Conservation (phyloP, 2,888 invertebrate species). For the Drosophila ustulata region DNA sequence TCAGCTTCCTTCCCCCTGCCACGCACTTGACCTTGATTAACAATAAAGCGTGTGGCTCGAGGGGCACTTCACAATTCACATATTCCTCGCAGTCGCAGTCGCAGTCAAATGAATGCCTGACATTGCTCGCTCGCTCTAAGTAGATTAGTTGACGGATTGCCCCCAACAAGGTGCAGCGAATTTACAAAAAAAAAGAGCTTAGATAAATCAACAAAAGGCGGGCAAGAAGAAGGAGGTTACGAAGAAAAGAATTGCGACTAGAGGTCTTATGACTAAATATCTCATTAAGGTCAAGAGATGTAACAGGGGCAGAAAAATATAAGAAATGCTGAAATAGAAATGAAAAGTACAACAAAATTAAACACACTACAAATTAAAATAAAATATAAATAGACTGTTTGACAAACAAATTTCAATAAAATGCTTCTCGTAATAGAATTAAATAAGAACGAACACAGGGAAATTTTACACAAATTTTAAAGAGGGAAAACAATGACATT, state of each 20-base stretch:
- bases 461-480: not conserved
- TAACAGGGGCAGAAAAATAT: not conserved
- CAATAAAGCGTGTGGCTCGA: constrained; percentile 31
- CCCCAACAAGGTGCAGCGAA: constrained; percentile 11
- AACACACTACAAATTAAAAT: not conserved
- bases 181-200: not conserved
- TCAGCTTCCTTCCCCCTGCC: not conserved
- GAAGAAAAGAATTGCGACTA: not conserved
- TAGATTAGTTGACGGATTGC: constrained; percentile 34
- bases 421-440: not conserved
- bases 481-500: not conserved
- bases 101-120: constrained; percentile 22
- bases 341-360: not conserved
- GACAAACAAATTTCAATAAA: not conserved
- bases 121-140: constrained; percentile 24
- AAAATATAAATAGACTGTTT: no score
- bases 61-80: constrained; percentile 24
- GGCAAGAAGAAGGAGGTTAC: not conserved
- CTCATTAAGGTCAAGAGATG: not conserved
- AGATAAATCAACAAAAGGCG: constrained; percentile 10
- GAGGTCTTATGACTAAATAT: not conserved
- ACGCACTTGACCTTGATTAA: constrained; percentile 48
- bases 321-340: not conserved
- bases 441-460: not conserved
- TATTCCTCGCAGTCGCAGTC: not conserved